A percentile compares a stretch with the other conserved stretches of the same genome.
Conservation (phyloP, 1,140 invertebrate species). For the Monomorium pharaonis region DNA sequence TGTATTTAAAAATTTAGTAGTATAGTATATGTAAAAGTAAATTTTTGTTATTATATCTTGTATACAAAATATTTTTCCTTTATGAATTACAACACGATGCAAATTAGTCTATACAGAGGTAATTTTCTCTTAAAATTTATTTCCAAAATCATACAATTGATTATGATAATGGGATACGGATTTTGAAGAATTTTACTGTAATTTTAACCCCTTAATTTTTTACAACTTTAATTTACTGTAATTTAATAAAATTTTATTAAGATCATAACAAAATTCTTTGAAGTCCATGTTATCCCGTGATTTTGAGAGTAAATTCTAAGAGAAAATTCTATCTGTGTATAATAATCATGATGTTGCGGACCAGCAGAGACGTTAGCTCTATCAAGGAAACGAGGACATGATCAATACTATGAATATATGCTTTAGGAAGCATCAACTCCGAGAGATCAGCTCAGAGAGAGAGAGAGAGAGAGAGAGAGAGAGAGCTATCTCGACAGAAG, state of each 20-base stretch:
- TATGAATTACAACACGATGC: background rate
- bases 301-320: no score
- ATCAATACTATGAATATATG: background rate
- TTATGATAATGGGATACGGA: no score
- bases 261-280: no score
- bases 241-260: no score
- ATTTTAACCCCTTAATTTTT: no score
- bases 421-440: background rate
- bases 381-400: constrained; percentile 13
- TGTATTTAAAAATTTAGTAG: background rate
- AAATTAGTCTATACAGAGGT: background rate
- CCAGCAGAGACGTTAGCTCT: background rate
- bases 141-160: no score
- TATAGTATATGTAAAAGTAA: background rate
- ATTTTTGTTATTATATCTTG: background rate
- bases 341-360: background rate
- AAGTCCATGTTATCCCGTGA: no score
- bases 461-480: no score
- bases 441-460: background rate
- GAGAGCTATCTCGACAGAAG: background rate
- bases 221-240: no score
- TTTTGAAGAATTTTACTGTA: no score
- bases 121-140: no score
- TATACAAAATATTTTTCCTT: background rate
- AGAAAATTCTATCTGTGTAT: background rate